Percentiles rank a stretch among this genome's conserved stretches.
Conservation (phyloP, 92 coral and sea anemone species). For the Zoanthus sansibaricus region DNA sequence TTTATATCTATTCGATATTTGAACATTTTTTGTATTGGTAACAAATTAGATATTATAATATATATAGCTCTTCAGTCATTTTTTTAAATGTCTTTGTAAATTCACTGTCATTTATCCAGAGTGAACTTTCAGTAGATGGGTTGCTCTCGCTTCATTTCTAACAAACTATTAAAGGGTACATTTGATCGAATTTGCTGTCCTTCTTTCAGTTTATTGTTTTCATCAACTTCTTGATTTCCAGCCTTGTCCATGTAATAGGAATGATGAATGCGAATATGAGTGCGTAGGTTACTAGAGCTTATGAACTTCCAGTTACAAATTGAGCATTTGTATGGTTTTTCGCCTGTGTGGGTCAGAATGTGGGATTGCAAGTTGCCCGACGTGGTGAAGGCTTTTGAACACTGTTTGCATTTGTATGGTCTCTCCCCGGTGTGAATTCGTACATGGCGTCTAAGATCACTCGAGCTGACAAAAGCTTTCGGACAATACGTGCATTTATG, state of each 20-base stretch:
- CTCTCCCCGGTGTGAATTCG: conserved; percentile 98
- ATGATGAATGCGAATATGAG: conserved; percentile 98
- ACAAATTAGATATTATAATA: background rate
- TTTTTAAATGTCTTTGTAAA: conserved; percentile 18
- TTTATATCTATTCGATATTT: background rate
- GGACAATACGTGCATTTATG: conserved; percentile 99
- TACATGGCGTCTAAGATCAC: conserved; percentile 96
- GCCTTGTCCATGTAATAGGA: conserved; percentile 79
- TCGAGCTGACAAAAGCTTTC: conserved; percentile 98
- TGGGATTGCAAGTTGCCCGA: conserved; percentile 98
- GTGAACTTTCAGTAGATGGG: conserved; percentile 64
- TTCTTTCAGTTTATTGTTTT: conserved; percentile 39
- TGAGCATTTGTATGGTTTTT: conserved; percentile 95
- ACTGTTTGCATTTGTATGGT: conserved; percentile 97
- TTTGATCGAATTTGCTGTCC: conserved; percentile 75
- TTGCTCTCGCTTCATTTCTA: conserved; percentile 78
- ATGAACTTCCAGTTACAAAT: conserved; percentile 99
- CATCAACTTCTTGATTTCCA: conserved; percentile 45
- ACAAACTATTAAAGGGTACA: conserved; percentile 79
- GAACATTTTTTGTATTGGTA: background rate
- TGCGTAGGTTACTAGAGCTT: conserved; percentile 96
- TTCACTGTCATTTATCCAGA: background rate
- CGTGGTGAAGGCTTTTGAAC: conserved; percentile 98
- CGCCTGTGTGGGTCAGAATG: conserved; percentile 97
- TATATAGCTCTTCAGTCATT: background rate